Evolutionary conservation across 2,888 invertebrate genomes (phyloP), one percentile per base, ranked within the genome.

Genomic region (Platerodrilus igneus): DNA sequence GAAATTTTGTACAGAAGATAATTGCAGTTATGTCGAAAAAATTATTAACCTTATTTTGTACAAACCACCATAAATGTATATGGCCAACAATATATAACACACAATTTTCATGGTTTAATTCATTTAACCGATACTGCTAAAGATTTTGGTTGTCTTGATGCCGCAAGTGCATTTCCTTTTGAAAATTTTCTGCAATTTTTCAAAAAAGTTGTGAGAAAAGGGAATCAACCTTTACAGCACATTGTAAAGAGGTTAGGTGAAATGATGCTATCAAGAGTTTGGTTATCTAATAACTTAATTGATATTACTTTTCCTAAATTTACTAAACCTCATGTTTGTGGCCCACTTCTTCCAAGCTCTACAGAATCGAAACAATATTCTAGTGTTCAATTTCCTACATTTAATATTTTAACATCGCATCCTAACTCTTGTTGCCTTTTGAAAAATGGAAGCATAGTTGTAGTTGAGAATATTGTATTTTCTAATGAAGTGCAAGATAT

Each of bases 11-110:
- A n/a, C n/a, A n/a, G n/a, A n/a, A n/a, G n/a, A n/a, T n/a, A n/a
- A n/a, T n/a, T n/a, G n/a, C n/a, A n/a, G n/a, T n/a, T n/a, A n/a
- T n/a, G n/a, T n/a, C 7, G 6, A 41, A 40, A 35, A 23, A 20
- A 25, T 39, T 40, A 13, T 19, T 44, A 13, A 33, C 20, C 31
- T n/a, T 29, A 40, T 25, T 40, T 40, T 36, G 31, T 44, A 4
- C 25, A 40, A 21, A 40, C 23, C 9, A 10, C n/a, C 15, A 8
- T 7, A 8, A 31, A 10, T 13, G 7, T 31, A 8, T 31, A 31
- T 31, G 31, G 31, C 13, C 20, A 31, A 9, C 20, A 31, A 11
- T 31, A 31, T 13, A 21, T 31, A 10, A 31, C 20, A 14, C 21
- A 21, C n/a, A 31, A 31, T 21, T 9, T 31, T 3, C 31, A 31